Conservation (phyloP, 2,113 vertebrate genomes). For the Corvus moneduloides region DNA sequence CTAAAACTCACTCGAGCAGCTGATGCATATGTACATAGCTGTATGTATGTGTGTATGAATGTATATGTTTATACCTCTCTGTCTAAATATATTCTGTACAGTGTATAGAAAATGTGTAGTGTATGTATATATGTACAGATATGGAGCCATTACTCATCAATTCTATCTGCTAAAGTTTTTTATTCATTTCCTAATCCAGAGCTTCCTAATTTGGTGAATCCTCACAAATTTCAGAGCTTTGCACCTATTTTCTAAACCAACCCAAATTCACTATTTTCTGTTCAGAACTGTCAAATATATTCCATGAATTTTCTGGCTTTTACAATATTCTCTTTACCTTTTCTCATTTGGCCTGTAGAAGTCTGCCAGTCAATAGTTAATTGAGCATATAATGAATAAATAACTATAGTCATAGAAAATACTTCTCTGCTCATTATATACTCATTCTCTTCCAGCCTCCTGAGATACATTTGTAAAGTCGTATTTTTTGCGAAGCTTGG, state of each 20-base stretch:
- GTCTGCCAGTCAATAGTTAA: background rate
- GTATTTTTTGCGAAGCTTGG: background rate
- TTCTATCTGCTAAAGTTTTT: constrained; percentile 4
- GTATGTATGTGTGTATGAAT: constrained; percentile 65
- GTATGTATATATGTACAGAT: constrained; percentile 74
- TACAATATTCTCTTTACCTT: background rate
- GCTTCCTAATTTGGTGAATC: background rate
- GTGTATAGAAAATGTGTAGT: constrained; percentile 63
- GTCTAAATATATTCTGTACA: constrained; percentile 65
- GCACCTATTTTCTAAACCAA: background rate
- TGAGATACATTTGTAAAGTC: background rate
- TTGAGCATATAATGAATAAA: background rate
- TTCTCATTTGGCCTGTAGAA: background rate
- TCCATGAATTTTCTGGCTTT: background rate
- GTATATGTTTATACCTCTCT: constrained; percentile 62
- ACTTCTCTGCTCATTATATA: background rate
- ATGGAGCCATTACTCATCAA: constrained; percentile 10
- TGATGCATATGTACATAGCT: constrained; percentile 58
- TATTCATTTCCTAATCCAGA: constrained; percentile 20
- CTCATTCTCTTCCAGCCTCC: background rate
- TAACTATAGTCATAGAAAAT: background rate
- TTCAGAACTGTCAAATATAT: background rate
- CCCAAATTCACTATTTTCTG: background rate
- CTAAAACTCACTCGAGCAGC: background rate
- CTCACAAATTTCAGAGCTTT: background rate